Conservation (phyloP, 2,888 invertebrate genomes). For the Stenchaetothrips biformis region DNA sequence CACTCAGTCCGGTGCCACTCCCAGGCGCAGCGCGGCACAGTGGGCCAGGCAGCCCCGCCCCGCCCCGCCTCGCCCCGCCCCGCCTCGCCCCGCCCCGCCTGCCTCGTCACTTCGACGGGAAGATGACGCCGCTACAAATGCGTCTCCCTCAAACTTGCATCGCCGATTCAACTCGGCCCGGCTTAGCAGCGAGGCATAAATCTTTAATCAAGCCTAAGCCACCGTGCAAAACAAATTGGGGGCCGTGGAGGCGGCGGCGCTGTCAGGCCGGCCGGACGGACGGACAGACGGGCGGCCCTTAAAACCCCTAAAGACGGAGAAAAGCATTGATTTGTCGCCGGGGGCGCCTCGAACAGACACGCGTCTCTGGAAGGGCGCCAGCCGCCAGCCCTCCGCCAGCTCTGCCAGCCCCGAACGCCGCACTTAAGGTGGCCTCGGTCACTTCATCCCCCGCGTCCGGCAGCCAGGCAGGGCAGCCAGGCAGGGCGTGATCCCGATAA, state of each 20-base stretch:
- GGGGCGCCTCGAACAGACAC: not conserved
- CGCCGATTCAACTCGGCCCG: not conserved
- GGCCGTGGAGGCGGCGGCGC: not conserved
- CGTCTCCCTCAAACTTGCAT: constrained; percentile 8
- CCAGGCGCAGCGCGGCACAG: not conserved
- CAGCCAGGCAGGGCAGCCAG: not conserved
- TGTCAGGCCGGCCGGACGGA: not conserved
- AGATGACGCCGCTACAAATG: not conserved
- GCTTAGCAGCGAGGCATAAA: not conserved
- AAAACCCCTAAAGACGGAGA: too few relatives aligned
- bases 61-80: not conserved
- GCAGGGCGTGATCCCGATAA: too few relatives aligned
- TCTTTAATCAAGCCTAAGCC: constrained; percentile 15
- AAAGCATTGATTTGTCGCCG: not conserved
- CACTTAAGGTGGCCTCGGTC: not conserved
- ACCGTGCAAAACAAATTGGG: constrained; percentile 19
- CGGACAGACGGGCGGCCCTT: too few relatives aligned
- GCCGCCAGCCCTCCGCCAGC: not conserved
- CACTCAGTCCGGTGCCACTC: not conserved
- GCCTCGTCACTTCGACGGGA: not conserved
- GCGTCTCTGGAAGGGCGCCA: not conserved
- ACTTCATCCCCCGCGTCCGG: not conserved
- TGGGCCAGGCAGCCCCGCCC: not conserved
- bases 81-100: not conserved
- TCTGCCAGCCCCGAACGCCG: not conserved